Percentiles rank a stretch among this genome's conserved stretches.
Conservation (phyloP, 1,140 invertebrate genomes). For the Lasioglossum baleicum region DNA sequence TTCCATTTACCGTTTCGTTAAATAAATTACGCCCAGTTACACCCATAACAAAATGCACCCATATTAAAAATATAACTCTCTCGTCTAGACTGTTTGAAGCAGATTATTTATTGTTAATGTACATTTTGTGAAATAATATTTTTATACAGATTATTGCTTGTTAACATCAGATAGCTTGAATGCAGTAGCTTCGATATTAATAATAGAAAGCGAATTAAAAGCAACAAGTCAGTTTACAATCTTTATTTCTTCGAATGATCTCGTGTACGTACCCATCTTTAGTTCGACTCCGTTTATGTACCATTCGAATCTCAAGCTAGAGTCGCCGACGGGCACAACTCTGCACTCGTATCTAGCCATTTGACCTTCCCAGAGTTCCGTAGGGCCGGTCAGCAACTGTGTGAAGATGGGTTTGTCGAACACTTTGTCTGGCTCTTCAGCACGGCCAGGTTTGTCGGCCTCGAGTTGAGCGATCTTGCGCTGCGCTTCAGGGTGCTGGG, state of each 20-base stretch:
- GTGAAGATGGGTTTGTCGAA: slow-evolving; percentile 97
- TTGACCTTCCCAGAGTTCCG: slow-evolving; percentile 95
- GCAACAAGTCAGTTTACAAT: background rate
- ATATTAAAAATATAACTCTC: no score
- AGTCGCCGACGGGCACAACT: slow-evolving; percentile 96
- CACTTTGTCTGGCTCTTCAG: slow-evolving; percentile 87
- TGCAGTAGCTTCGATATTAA: no score
- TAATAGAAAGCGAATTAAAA: background rate
- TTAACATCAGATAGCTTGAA: no score
- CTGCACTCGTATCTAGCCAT: slow-evolving; percentile 97
- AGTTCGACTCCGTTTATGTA: slow-evolving; percentile 95
- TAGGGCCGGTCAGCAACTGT: slow-evolving; percentile 91
- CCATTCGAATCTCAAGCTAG: slow-evolving; percentile 95
- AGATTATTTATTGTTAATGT: no score
- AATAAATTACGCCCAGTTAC: no score
- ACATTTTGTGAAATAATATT: no score
- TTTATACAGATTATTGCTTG: no score
- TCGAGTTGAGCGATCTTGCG: slow-evolving; percentile 96
- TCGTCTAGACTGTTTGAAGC: no score
- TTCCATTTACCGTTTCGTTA: no score
- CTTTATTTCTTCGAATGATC: background rate
- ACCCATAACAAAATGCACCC: no score
- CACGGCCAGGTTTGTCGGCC: slow-evolving; percentile 83
- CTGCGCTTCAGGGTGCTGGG: slow-evolving; percentile 97
- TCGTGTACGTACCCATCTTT: slow-evolving; percentile 87